These are phyloP conservation scores for Uloborus plumipes DNA, from an alignment of 2,888 invertebrate species.

Conservation along the genomic window DNA sequence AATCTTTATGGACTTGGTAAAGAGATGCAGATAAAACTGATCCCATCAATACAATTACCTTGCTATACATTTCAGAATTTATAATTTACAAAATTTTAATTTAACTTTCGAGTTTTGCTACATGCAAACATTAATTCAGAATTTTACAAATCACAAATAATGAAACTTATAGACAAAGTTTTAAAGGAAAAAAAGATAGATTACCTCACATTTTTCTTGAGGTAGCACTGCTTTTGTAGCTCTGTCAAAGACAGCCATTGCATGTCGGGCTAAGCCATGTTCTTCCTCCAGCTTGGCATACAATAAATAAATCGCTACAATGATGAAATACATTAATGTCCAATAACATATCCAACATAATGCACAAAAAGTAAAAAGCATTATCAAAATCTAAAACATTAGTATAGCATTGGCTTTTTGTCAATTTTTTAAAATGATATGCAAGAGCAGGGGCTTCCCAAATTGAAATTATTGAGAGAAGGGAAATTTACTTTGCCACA, in stretches of 20 bases:
- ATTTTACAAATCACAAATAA: conserved; percentile 9
- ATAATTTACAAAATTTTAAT: no score
- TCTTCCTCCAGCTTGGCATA: conserved; percentile 99
- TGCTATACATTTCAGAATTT: no score
- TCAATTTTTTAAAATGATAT: no score
- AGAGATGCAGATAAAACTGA: no score
- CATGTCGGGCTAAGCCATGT: conserved; percentile 95
- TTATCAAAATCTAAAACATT: background rate
- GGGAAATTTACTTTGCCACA: no score
- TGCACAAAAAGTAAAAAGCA: background rate
- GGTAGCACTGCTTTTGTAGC: conserved; percentile 92
- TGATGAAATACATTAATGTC: conserved; percentile 5
- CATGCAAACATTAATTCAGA: background rate
- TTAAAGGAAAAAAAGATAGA: conserved; percentile 71
- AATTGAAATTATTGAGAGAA: no score
- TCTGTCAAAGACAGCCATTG: conserved; percentile 98
- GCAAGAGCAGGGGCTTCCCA: no score
- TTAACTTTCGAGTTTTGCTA: background rate
- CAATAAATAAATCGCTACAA: conserved; percentile 81
- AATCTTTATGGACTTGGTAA: no score
- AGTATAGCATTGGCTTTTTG: no score
- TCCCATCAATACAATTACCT: no score
- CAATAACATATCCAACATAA: background rate
- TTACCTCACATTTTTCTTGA: conserved; percentile 88
- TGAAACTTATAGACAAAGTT: background rate